Percentiles rank a stretch among this genome's conserved stretches.
phyloP scores from a whole-genome alignment of 2,888 invertebrate species.

The Chalcis sispes region DNA sequence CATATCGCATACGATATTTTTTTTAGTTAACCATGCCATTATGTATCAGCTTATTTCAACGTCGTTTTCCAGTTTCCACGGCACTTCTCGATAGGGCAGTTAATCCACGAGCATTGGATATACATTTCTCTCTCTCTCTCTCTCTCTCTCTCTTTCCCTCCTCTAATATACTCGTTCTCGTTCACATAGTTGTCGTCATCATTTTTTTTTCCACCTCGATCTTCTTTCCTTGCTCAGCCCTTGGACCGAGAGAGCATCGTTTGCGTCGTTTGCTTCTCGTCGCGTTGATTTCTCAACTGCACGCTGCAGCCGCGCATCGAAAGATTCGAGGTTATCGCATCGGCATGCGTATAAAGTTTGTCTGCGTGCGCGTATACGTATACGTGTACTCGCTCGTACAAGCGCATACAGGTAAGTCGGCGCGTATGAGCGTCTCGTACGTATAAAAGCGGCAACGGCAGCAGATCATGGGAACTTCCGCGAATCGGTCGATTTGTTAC shows the following conservation, averaged over 20 bases:
- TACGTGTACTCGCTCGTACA: background rate
- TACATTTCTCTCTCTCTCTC: background rate
- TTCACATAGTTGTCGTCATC: conserved; percentile 44
- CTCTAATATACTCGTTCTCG: conserved; percentile 25
- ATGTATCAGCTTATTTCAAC: too few species aligned
- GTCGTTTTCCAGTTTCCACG: too few species aligned
- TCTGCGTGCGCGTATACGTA: too few species aligned
- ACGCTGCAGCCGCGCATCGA: too few species aligned
- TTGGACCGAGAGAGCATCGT: background rate
- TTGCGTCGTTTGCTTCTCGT: background rate
- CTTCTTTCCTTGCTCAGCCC: background rate
- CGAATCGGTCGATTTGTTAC: conserved; percentile 54
- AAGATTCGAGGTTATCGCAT: too few species aligned
- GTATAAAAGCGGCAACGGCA: background rate
- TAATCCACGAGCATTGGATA: too few species aligned
- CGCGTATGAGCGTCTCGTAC: background rate
- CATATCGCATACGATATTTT: background rate
- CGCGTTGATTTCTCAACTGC: background rate
- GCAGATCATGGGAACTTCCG: conserved; percentile 56
- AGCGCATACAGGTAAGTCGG: background rate
- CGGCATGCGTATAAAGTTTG: too few species aligned
- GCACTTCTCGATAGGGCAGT: too few species aligned
- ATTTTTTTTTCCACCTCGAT: conserved; percentile 21
- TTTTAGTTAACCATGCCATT: background rate
- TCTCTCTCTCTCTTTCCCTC: too few species aligned